These are phyloP conservation scores for Aldrovandia affinis DNA, from an alignment of 2,797 vertebrate genomes.

Conservation along the genomic window DNA sequence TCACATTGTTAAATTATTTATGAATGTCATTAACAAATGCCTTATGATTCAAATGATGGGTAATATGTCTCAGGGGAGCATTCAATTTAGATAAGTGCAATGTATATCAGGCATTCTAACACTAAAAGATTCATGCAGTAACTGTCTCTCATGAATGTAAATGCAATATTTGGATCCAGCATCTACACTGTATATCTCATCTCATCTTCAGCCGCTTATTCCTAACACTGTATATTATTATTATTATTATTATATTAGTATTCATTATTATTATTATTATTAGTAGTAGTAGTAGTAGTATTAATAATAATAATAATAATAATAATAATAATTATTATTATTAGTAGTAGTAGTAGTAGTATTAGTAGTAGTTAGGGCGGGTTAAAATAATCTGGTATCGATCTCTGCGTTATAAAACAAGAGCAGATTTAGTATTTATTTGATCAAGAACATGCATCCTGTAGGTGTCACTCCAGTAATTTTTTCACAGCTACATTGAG, in stretches of 20 bases:
- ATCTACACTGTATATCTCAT: background rate
- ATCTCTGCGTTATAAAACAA: too few relatives aligned
- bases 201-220: too few relatives aligned
- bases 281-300: too few relatives aligned
- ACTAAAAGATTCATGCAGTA: conserved; percentile 6
- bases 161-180: background rate
- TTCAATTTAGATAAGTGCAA: background rate
- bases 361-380: too few relatives aligned
- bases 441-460: too few relatives aligned
- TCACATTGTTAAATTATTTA: conserved; percentile 29
- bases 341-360: too few relatives aligned
- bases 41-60: conserved; percentile 2
- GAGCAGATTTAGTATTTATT: too few relatives aligned
- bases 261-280: too few relatives aligned
- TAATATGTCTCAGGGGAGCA: background rate
- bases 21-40: conserved; percentile 14
- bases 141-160: conserved; percentile 11
- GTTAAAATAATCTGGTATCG: too few relatives aligned
- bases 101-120: background rate
- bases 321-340: background rate
- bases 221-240: background rate
- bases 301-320: background rate
- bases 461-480: too few relatives aligned
- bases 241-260: background rate
- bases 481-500: too few relatives aligned